Evolutionary conservation across 2,113 vertebrate species (phyloP), one percentile per base, ranked within the genome.

Genomic region (Microtus oregoni): DNA sequence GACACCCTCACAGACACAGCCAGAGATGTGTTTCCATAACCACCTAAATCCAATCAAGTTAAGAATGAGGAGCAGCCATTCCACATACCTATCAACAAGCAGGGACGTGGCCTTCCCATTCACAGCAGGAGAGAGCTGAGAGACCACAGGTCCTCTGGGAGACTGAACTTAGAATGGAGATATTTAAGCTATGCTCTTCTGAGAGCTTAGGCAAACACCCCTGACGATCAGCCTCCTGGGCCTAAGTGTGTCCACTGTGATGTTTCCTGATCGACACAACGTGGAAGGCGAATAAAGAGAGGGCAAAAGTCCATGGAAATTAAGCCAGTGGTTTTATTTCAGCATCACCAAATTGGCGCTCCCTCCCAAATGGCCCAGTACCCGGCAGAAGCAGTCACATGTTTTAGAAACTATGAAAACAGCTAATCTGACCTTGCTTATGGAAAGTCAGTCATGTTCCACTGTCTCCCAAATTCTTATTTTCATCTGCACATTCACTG

Each of bases 251-350:
- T 70, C 41, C 50, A 65, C 63, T 79, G 24, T 76, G 81, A 89
- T 86, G 32, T 30, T 90, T 41, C 58, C 35, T 52, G 77, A 10
- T 63, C 63, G 41, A 79, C 82, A 55, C 38, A 78, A 20, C 0
- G 72, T 44, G 7, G 72, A 2, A 2, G 9, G 4, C 12, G 0
- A 15, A 47, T 67, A 11, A 2, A 12, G 2, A 15, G 28, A 67
- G 32, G 47, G 65, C 2, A 19, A 41, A 70, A 76, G 10, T n/a
- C 11, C 4, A 70, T 28, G 44, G 78, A 50, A 44, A 73, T 47
- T 52, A 63, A 91, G 82, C 10, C 5, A 0, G 6, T 1, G 58
- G 79, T 65, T 86, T 63, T 32, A n/a, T 82, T 68, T 32, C 14
- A 38, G 7, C 20, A 47, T 47, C 58, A 14, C 9, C 26, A 30